Conservation (phyloP, 2,797 vertebrate species). For the Platalea minor region DNA sequence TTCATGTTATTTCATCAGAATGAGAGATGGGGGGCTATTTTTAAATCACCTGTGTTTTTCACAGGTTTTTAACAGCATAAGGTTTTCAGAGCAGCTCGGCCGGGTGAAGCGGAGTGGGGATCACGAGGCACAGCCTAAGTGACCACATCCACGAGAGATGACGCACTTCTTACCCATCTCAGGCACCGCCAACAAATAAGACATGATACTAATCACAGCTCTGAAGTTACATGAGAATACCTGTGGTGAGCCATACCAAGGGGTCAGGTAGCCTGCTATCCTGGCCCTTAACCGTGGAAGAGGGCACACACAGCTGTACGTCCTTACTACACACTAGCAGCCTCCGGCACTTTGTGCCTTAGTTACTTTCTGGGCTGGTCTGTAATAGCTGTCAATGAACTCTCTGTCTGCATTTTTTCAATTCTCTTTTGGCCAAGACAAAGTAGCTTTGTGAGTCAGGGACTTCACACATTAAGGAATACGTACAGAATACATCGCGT, state of each 20-base stretch:
- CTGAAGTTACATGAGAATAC: not conserved
- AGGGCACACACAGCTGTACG: not conserved
- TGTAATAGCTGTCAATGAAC: not conserved
- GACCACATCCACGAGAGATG: not conserved
- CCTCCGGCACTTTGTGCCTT: not conserved
- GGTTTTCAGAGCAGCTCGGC: not conserved
- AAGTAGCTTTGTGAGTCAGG: not conserved
- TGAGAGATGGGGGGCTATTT: not conserved
- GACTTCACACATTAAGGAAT: not conserved
- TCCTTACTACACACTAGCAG: not conserved
- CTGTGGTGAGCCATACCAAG: not conserved
- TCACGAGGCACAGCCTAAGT: rapidly evolving
- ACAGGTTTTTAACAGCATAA: rapidly evolving
- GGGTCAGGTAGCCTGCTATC: not conserved
- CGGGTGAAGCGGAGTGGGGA: rapidly evolving
- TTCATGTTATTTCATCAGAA: not conserved
- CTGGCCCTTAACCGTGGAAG: not conserved
- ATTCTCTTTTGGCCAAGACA: not conserved
- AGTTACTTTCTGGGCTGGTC: not conserved
- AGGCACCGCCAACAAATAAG: rapidly evolving
- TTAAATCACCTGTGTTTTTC: not conserved
- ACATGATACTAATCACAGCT: rapidly evolving
- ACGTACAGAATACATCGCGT: not conserved
- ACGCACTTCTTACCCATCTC: not conserved
- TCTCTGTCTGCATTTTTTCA: not conserved